Evolutionary conservation across 2,888 invertebrate genomes (phyloP).

Genomic region (Trilocha varians): DNA sequence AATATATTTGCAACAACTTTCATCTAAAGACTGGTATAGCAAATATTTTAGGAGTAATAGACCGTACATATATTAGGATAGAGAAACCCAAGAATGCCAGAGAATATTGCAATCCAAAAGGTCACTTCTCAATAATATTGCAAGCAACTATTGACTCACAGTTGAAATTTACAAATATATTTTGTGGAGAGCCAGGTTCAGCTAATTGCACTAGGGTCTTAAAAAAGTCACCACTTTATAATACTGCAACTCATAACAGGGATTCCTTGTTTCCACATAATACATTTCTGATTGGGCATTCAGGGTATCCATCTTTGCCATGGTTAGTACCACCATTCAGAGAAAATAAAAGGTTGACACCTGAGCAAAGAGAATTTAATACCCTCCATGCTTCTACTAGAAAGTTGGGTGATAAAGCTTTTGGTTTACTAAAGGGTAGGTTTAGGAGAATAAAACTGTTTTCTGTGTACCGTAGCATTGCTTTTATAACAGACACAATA

Average conservation of each 20-base stretch:
- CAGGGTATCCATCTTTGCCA: slow-evolving; percentile 40
- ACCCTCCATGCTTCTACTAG: slow-evolving; percentile 33
- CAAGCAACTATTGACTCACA: slow-evolving; percentile 45
- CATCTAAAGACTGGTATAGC: slow-evolving; percentile 38
- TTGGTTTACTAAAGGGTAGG: slow-evolving; percentile 35
- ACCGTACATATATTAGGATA: slow-evolving; percentile 44
- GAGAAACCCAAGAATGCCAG: slow-evolving; percentile 46
- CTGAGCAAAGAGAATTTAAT: slow-evolving; percentile 43
- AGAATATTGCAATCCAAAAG: slow-evolving; percentile 44
- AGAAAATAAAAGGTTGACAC: slow-evolving; percentile 41
- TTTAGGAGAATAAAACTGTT: slow-evolving; percentile 42
- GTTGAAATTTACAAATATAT: slow-evolving; percentile 43
- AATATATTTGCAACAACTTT: slow-evolving; percentile 31
- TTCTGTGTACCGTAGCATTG: slow-evolving; percentile 43
- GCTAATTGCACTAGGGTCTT: slow-evolving; percentile 37
- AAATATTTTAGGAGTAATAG: slow-evolving; percentile 42
- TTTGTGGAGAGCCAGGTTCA: slow-evolving; percentile 51
- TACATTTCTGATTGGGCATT: slow-evolving; percentile 44
- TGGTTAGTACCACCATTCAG: slow-evolving; percentile 48
- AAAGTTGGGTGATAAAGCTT: slow-evolving; percentile 43
- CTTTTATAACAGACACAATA: slow-evolving; percentile 45
- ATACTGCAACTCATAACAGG: slow-evolving; percentile 34
- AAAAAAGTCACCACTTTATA: slow-evolving; percentile 41
- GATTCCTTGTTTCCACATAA: slow-evolving; percentile 37
- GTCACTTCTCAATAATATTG: slow-evolving; percentile 43